Conservation (phyloP, 2,888 invertebrate genomes). For the Micropterix aruncella region DNA sequence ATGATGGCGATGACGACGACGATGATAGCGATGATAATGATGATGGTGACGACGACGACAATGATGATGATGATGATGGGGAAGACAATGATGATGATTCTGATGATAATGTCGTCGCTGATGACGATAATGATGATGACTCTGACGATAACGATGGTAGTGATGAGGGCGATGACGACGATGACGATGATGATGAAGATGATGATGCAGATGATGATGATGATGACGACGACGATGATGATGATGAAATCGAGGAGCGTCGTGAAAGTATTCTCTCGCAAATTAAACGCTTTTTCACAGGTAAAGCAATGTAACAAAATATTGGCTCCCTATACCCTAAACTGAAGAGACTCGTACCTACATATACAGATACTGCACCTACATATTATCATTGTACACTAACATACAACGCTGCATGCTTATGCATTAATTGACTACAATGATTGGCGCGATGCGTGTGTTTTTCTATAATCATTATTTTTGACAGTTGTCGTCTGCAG, state of each 20-base stretch:
- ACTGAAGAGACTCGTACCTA: no score
- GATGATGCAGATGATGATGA: conserved; percentile 27
- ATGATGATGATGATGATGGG: conserved; percentile 24
- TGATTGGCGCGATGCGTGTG: no score
- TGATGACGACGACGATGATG: conserved; percentile 25
- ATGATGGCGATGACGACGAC: conserved; percentile 25
- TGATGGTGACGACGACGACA: conserved; percentile 19
- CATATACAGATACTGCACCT: no score
- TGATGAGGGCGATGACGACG: conserved; percentile 27
- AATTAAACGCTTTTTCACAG: conserved; percentile 38
- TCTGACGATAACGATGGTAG: conserved; percentile 22
- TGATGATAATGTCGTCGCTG: conserved; percentile 23
- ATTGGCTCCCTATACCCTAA: conserved; percentile 2
- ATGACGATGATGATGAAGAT: conserved; percentile 24
- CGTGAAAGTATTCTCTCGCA: conserved; percentile 33
- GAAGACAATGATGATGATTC: conserved; percentile 28
- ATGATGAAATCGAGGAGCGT: conserved; percentile 23
- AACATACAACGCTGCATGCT: no score
- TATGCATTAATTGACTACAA: no score
- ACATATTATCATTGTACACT: no score
- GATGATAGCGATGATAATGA: conserved; percentile 21
- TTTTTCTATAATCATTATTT: no score
- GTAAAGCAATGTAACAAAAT: conserved; percentile 18
- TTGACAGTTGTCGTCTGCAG: conserved; percentile 49
- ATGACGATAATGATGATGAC: conserved; percentile 24